Evolutionary conservation across 1,140 invertebrate species (phyloP), one percentile per base, ranked within the genome.

Genomic region (Oreohelix idahoensis): DNA sequence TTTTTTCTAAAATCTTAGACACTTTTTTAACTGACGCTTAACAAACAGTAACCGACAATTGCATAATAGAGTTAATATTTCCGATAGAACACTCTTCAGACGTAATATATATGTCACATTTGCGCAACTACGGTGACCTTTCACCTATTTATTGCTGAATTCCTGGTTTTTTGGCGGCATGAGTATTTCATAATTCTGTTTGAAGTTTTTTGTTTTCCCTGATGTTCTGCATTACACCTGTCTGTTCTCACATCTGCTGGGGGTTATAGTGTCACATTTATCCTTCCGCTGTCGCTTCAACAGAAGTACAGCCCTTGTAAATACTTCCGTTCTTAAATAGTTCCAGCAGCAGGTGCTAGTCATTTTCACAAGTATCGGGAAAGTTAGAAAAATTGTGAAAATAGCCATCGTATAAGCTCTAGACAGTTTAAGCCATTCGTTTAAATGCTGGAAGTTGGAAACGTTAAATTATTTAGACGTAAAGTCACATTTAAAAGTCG

Each of bases 321-420:
- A 66, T 10, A 66, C 29, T 66, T 8, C 63, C n/a, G 63, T 23
- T 5, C 63, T 13, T 8, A 66, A 66, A 66, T n/a, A 66, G 17
- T n/a, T 32, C 32, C 8, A 10, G 17, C 29, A 5, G 63, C 63
- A 66, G 63, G n/a, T 66, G 63, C 63, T 35, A 8, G n/a, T 5
- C 29, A 66, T 32, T 66, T 66, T 66, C 63, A 32, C n/a, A 32
- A 66, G 63, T 66, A 66, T 66, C n/a, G n/a, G 11, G 63, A 66
- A 5, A 29, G 1, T 66, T 66, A 8, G n/a, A 66, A 4, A 1
- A 29, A 66, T 32, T 66, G 8, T 66, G 5, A 8, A 35, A 66
- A 66, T 66, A 5, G 23, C 20, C 29, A 35, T 2, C 29, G 63
- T 32, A 29, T 66, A 66, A 66, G 32, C 63, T 66, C 29, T n/a